These are phyloP conservation scores for Sebastes taczanowskii DNA, from an alignment of 2,797 vertebrate species.

Conservation along the genomic window DNA sequence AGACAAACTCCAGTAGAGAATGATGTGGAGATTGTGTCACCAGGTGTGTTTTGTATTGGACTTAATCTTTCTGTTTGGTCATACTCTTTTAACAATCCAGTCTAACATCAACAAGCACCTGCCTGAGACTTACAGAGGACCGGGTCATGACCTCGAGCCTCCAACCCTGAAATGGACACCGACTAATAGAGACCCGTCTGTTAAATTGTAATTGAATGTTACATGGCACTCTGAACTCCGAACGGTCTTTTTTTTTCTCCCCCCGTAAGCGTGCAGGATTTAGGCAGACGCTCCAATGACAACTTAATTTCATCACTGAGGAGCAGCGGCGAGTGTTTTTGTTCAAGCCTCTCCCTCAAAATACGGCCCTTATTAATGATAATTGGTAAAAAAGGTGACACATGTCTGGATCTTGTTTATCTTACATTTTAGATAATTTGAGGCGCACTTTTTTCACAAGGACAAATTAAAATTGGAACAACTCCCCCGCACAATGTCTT, in stretches of 20 bases:
- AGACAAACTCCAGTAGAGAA: conserved; percentile 52
- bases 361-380: conserved; percentile 75
- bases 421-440: conserved; percentile 76
- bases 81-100: conserved; percentile 76
- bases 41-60: conserved; percentile 85
- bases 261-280: conserved; percentile 81
- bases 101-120: conserved; percentile 81
- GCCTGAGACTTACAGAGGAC: conserved; percentile 75
- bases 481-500: conserved; percentile 45
- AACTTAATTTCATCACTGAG: conserved; percentile 80
- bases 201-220: conserved; percentile 87
- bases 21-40: conserved; percentile 66
- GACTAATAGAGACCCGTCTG: conserved; percentile 82
- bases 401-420: conserved; percentile 78
- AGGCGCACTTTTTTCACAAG: conserved; percentile 68
- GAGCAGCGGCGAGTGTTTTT: conserved; percentile 75
- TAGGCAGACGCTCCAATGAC: conserved; percentile 87
- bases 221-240: conserved; percentile 79
- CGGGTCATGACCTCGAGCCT: conserved; percentile 78
- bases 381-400: conserved; percentile 80
- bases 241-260: conserved; percentile 71
- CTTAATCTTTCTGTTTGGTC: conserved; percentile 74
- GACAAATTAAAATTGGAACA: conserved; percentile 70
- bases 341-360: conserved; percentile 73
- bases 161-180: conserved; percentile 78